Base-by-base conservation (phyloP, 1,140 invertebrate genomes). In the Drosophila novamexicana region DNA sequence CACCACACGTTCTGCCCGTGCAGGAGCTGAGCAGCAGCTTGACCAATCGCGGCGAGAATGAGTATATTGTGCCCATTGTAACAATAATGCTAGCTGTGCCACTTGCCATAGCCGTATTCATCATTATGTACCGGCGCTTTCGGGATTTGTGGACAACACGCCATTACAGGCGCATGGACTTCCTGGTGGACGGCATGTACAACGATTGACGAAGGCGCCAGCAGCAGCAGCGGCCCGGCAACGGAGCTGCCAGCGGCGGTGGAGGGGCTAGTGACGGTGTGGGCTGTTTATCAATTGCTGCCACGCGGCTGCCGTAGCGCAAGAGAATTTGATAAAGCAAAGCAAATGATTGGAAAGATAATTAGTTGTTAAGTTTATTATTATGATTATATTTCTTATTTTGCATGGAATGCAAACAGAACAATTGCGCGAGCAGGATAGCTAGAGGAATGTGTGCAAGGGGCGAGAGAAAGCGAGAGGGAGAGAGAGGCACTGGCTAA, bases 181-280 rank as follows among this genome's bases (percentile, higher is more conserved):
- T 95, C 79, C 91, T 95, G 3, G 94, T 95, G 58, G 95, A 95
- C 79, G 95, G 95, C 74, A 95, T 95, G 94, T 95, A 95, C 79
- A 95, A 95, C 81, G 94, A 95, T 84, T 95, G 91, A 92, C 91
- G 76, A 75, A 84, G 78, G 32, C 66, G 73, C n/a, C 62, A 42
- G 18, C 71, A 78, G 18, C 32, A 22, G n/a, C 63, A 65, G 22
- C 74, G 68, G 2, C 61, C 1, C 10, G 42, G 22, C 44, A 40
- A 53, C 29, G 7, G 32, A 58, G 54, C 18, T 52, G 44, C 59
- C 39, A 22, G 18, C 29, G 29, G 39, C 8, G 45, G 18, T 44
- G 49, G 49, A 49, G n/a, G 34, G 12, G 22, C 36, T 49, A 22
- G 4, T 49, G 39, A 14, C 18, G 29, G 50, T 40, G 32, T 34